A percentile compares a stretch with the other conserved stretches of the same genome.
Evolutionary conservation across 2,113 vertebrate genomes (phyloP).

Genomic region (Eonycteris spelaea): DNA sequence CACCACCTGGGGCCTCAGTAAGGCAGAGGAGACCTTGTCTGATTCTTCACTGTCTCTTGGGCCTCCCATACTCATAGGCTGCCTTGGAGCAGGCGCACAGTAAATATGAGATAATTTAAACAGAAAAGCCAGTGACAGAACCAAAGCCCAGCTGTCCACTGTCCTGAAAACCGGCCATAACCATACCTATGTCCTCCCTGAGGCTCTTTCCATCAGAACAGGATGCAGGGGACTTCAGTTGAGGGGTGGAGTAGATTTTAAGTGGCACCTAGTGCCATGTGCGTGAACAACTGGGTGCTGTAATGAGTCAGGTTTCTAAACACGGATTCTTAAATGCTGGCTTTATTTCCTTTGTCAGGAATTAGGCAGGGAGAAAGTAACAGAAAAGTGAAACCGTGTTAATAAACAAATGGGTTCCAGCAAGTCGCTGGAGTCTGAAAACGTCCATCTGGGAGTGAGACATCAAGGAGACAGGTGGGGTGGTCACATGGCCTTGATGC

Average conservation of each 20-base stretch:
- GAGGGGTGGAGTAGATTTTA: accelerated
- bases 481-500: background rate
- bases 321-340: background rate
- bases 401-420: background rate
- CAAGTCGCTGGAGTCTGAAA: background rate
- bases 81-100: background rate
- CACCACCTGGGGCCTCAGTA: background rate
- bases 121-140: background rate
- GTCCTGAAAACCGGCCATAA: background rate
- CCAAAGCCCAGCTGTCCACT: background rate
- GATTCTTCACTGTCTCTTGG: background rate
- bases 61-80: background rate
- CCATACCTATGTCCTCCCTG: background rate
- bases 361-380: background rate
- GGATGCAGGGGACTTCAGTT: background rate
- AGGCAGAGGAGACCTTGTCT: too few relatives aligned
- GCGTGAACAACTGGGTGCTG: background rate
- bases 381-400: background rate
- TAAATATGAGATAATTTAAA: background rate
- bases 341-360: background rate
- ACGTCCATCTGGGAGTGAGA: background rate
- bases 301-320: background rate
- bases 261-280: too few relatives aligned
- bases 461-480: background rate
- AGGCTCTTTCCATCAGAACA: background rate